These are phyloP conservation scores for Enteromius fasciolatus DNA, from an alignment of 2,797 vertebrate genomes.

Conservation along the genomic window DNA sequence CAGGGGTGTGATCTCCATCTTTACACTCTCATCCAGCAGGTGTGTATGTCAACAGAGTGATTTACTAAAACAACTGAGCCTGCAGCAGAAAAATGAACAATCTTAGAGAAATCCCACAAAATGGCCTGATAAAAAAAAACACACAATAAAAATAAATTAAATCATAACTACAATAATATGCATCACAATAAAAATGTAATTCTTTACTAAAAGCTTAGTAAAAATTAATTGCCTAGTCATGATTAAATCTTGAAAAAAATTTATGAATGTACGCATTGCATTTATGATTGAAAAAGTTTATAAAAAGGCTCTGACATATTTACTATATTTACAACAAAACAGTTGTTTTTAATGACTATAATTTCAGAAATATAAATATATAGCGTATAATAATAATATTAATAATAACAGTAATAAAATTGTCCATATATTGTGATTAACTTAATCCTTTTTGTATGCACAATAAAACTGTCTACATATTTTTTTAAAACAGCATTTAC, in stretches of 20 bases:
- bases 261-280: not conserved
- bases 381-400: not conserved
- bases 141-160: not conserved
- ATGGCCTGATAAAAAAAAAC: not conserved
- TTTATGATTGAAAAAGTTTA: not conserved
- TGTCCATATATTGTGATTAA: not conserved
- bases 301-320: not conserved
- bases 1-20: conserved; percentile 36
- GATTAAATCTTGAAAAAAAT: not conserved
- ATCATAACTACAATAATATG: not conserved
- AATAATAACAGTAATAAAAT: not conserved
- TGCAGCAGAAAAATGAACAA: not conserved
- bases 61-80: not conserved
- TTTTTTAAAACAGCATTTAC: not conserved
- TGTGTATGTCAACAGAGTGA: conserved; percentile 28
- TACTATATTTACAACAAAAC: not conserved
- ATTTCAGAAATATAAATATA: not conserved
- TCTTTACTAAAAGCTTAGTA: not conserved
- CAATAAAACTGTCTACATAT: not conserved
- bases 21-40: conserved; percentile 26
- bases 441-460: not conserved
- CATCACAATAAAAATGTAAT: not conserved
- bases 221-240: not conserved
- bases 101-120: not conserved
- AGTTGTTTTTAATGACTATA: not conserved